phyloP scores from a whole-genome alignment of 2,888 invertebrate species.

The Dinocampus coccinellae region DNA sequence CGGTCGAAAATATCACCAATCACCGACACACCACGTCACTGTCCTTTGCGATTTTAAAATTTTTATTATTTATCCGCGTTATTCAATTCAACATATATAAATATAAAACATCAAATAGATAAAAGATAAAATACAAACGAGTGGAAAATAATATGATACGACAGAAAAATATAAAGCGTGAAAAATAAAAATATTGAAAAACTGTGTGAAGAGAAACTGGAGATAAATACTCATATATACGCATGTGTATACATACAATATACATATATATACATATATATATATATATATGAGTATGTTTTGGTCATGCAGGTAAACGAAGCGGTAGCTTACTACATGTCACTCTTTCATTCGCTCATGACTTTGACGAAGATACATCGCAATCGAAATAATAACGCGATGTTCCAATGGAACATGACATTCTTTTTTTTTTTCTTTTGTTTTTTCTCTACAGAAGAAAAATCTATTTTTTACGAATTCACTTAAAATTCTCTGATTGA shows the following conservation, averaged over 20 bases:
- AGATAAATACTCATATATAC: too few species aligned
- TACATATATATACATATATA: neutral
- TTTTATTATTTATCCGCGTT: neutral
- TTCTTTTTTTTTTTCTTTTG: too few species aligned
- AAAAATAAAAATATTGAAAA: neutral
- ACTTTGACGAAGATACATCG: conserved; percentile 36
- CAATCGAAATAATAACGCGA: conserved; percentile 23
- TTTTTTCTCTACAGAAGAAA: neutral
- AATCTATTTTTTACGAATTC: neutral
- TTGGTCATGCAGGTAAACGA: neutral
- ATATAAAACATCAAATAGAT: neutral
- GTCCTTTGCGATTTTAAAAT: neutral
- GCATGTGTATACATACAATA: neutral
- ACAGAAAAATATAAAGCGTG: neutral
- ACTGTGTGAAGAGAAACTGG: neutral
- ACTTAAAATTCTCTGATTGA: neutral
- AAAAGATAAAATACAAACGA: neutral
- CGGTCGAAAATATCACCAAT: conserved; percentile 8
- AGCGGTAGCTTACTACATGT: conserved; percentile 13
- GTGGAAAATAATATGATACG: conserved; percentile 4
- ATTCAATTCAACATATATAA: neutral
- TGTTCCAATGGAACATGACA: neutral
- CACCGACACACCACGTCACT: neutral
- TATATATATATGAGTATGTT: too few species aligned
- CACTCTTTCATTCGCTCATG: conserved; percentile 25